Percentiles rank a stretch among this genome's conserved stretches.
Evolutionary conservation across 2,888 invertebrate genomes (phyloP).

Genomic region (Pyralis farinalis): DNA sequence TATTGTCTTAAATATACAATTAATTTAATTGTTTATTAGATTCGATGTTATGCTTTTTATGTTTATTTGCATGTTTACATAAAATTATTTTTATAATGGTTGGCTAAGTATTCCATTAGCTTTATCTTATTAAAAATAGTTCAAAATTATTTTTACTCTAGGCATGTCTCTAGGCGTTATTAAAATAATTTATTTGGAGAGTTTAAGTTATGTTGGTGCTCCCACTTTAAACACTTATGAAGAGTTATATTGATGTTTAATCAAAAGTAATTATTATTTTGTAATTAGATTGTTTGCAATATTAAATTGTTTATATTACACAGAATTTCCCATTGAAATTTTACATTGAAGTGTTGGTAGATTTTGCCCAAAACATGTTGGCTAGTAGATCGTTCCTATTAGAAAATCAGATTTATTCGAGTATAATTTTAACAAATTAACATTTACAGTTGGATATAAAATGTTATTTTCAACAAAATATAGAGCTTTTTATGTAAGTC

Average conservation of each 20-base stretch:
- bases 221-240: background rate
- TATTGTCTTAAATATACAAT: no score
- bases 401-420: background rate
- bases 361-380: no score
- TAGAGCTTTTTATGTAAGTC: background rate
- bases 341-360: background rate
- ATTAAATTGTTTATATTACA: background rate
- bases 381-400: constrained; percentile 12
- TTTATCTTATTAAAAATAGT: background rate
- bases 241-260: background rate
- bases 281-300: no score
- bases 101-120: background rate
- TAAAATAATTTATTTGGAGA: constrained; percentile 24
- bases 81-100: background rate
- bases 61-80: background rate
- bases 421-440: background rate
- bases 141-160: constrained; percentile 1
- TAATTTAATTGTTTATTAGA: no score
- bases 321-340: background rate
- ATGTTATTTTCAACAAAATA: no score
- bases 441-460: background rate
- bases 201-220: constrained; percentile 11
- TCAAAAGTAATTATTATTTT: background rate
- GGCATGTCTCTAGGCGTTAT: background rate
- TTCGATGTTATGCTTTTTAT: no score